Conservation (phyloP, 2,888 invertebrate genomes). For the Rhogogaster chlorosoma region DNA sequence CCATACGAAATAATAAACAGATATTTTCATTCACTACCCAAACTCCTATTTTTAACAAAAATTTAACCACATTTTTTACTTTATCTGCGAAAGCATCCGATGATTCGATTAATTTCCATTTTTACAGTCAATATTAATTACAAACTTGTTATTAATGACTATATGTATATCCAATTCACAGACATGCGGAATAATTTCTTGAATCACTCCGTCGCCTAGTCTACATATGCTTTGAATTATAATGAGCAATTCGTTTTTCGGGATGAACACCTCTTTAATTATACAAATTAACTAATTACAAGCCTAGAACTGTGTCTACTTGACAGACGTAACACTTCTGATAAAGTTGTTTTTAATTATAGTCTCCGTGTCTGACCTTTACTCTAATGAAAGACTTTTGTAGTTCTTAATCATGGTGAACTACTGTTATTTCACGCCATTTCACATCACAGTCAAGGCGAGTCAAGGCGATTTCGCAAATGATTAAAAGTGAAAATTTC, state of each 20-base stretch:
- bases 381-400: background rate
- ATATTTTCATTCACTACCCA: background rate
- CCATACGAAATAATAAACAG: background rate
- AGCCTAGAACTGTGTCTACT: background rate
- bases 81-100: background rate
- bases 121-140: background rate
- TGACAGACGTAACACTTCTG: background rate
- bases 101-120: background rate
- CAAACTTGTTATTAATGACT: background rate
- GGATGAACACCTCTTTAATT: background rate
- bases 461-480: background rate
- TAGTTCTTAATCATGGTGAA: background rate
- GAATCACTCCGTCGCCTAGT: background rate
- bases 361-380: background rate
- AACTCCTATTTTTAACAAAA: background rate
- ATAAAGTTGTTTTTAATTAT: background rate
- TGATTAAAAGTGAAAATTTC: background rate
- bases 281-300: background rate
- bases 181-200: background rate
- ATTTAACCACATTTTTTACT: background rate
- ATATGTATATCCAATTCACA: no score
- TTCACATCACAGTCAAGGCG: conserved; percentile 7
- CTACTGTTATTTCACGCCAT: background rate
- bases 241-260: background rate
- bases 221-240: background rate